Base-by-base conservation (phyloP, 2,113 vertebrate genomes). In the Bagarius yarrelli region DNA sequence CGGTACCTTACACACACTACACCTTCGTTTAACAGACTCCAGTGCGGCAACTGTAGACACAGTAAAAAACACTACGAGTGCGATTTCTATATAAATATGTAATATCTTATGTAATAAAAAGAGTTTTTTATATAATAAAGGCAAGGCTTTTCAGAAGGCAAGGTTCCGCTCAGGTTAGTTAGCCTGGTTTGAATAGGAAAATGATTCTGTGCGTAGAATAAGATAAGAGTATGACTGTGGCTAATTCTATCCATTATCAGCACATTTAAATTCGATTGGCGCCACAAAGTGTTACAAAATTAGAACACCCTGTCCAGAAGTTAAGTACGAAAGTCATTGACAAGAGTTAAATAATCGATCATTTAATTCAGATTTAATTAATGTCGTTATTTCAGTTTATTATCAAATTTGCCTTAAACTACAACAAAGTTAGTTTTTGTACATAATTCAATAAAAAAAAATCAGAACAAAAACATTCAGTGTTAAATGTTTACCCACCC, bases 131-230 rank as follows among this genome's bases (percentile, higher is more conserved):
- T n/a, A n/a, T n/a, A n/a, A n/a, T n/a, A n/a, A n/a, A n/a, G n/a
- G n/a, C n/a, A 40, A 40, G 3, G 36, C 36, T 40, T 40, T 40
- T 25, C 30, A 52, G 70, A 72, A 53, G 70, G 70, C 50, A 72
- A 32, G 16, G 25, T 30, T 1, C 30, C 52, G 47, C 47, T 44
- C 53, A 1, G 25, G 70, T 47, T 50, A 53, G 47, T 50, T 52
- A 32, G 30, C 50, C 70, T 72, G 70, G 70, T 72, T 72, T 72
- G 47, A 72, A 72, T 55, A 72, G 50, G 70, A 53, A 53, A 72
- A 72, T 72, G 9, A 72, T 72, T 53, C 47, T 32, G 69, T 32
- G 25, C 0, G 25, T 53, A 21, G 70, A 12, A 9, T 2, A 25
- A 72, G 70, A 72, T 72, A 72, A 72, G 8, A 21, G 47, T 72